Conservation (phyloP, 2,797 vertebrate species). For the Phrynocephalus forsythii region DNA sequence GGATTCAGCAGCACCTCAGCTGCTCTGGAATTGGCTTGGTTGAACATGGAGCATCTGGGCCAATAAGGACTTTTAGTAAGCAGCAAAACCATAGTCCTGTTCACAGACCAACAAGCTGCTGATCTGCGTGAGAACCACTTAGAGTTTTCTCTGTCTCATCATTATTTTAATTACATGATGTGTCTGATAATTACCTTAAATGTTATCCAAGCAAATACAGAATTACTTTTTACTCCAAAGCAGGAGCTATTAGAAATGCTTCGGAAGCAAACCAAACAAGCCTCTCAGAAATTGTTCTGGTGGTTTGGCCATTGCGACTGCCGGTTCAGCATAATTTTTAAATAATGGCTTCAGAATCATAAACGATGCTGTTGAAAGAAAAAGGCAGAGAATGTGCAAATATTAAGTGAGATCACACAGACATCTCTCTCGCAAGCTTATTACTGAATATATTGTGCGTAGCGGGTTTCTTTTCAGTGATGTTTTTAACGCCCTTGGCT, state of each 20-base stretch:
- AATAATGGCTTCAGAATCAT: background rate
- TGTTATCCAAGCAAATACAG: slow-evolving; percentile 4
- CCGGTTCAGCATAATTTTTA: slow-evolving; percentile 20
- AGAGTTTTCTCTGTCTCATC: background rate
- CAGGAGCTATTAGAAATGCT: slow-evolving; percentile 39
- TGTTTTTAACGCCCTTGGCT: background rate
- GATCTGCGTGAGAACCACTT: background rate
- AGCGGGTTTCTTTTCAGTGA: slow-evolving; percentile 11
- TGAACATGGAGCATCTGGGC: too few relatives aligned
- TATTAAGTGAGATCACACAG: slow-evolving; percentile 25
- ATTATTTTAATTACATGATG: background rate
- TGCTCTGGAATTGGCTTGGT: too few relatives aligned
- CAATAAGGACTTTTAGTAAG: too few relatives aligned
- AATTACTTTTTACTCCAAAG: slow-evolving; percentile 24
- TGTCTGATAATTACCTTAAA: background rate
- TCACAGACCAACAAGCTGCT: background rate
- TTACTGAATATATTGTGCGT: background rate
- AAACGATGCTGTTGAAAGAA: background rate
- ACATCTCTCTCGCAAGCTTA: background rate
- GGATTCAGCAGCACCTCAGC: too few relatives aligned
- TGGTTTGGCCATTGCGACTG: slow-evolving; percentile 33
- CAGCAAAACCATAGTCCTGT: background rate
- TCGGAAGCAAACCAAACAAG: slow-evolving; percentile 33
- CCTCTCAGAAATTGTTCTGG: slow-evolving; percentile 24
- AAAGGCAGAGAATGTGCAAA: background rate